Evolutionary conservation across 2,113 vertebrate genomes (phyloP).

Genomic region (Anguilla rostrata): DNA sequence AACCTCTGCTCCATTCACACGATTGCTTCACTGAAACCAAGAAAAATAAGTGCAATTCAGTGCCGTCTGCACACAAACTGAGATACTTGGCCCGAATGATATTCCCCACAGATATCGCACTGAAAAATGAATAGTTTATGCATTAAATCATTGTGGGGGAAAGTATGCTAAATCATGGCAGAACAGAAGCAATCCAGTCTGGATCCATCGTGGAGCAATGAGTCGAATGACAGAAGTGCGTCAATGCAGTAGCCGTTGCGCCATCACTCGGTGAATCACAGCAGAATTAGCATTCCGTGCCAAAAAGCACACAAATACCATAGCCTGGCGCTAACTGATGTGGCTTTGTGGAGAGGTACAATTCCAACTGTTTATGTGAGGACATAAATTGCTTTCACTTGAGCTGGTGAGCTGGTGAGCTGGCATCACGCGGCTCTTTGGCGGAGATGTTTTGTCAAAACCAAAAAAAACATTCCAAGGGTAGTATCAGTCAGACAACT

Average conservation of each 20-base stretch:
- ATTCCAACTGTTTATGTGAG: not conserved
- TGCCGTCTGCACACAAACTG: slow-evolving; percentile 25
- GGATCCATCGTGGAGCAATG: slow-evolving; percentile 33
- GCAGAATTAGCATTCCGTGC: not conserved
- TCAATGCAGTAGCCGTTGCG: slow-evolving; percentile 38
- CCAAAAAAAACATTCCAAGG: not conserved
- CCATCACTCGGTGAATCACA: not conserved
- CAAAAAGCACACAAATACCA: not conserved
- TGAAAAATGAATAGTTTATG: slow-evolving; percentile 42
- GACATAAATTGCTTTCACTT: not conserved
- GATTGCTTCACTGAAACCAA: slow-evolving; percentile 21
- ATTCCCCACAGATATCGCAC: slow-evolving; percentile 40
- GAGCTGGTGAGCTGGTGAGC: slow-evolving; percentile 2
- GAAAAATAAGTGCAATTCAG: not conserved
- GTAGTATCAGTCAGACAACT: not conserved
- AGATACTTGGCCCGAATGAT: slow-evolving; percentile 27
- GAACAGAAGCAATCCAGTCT: not conserved
- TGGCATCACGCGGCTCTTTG: not conserved
- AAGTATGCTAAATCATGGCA: slow-evolving; percentile 33
- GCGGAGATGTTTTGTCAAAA: not conserved
- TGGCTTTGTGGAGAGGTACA: not conserved
- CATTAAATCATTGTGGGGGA: slow-evolving; percentile 50
- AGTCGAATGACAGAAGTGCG: slow-evolving; percentile 25
- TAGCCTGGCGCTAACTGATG: not conserved
- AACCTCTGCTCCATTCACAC: not conserved